Evolutionary conservation across 2,797 vertebrate species (phyloP).

Genomic region (Sylvilagus floridanus): DNA sequence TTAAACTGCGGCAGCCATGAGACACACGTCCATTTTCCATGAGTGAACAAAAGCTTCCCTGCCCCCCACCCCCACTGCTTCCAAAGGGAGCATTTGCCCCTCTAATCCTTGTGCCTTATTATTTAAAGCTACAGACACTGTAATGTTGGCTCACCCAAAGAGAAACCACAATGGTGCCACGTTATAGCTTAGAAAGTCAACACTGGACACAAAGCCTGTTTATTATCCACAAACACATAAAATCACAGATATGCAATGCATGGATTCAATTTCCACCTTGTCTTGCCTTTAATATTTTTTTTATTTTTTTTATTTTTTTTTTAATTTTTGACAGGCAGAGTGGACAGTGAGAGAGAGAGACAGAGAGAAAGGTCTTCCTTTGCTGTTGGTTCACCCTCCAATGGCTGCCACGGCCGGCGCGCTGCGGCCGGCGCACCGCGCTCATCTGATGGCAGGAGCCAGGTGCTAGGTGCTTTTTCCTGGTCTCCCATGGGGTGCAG

Average conservation of each 20-base stretch:
- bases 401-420: too few relatives aligned
- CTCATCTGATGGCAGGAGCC: too few relatives aligned
- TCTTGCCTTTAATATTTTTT: conserved; percentile 83
- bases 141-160: conserved; percentile 46
- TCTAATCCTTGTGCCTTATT: conserved; percentile 66
- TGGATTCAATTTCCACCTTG: conserved; percentile 82
- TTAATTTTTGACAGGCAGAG: too few relatives aligned
- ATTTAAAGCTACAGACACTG: conserved; percentile 67
- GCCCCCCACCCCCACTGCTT: background rate
- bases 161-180: conserved; percentile 62
- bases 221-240: conserved; percentile 79
- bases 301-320: too few relatives aligned
- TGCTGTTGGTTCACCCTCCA: too few relatives aligned
- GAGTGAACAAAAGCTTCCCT: conserved; percentile 74
- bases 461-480: too few relatives aligned
- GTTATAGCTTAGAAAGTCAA: conserved; percentile 66
- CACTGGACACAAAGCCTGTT: conserved; percentile 69
- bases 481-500: too few relatives aligned
- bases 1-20: conserved; percentile 85
- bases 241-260: conserved; percentile 74
- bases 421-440: too few relatives aligned
- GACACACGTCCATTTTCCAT: conserved; percentile 83
- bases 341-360: too few relatives aligned
- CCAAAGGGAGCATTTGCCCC: conserved; percentile 9
- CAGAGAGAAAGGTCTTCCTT: too few relatives aligned